A percentile compares a stretch with the other conserved stretches of the same genome.
Conservation (phyloP, 2,888 invertebrate genomes). For the Allolobophora icterica region DNA sequence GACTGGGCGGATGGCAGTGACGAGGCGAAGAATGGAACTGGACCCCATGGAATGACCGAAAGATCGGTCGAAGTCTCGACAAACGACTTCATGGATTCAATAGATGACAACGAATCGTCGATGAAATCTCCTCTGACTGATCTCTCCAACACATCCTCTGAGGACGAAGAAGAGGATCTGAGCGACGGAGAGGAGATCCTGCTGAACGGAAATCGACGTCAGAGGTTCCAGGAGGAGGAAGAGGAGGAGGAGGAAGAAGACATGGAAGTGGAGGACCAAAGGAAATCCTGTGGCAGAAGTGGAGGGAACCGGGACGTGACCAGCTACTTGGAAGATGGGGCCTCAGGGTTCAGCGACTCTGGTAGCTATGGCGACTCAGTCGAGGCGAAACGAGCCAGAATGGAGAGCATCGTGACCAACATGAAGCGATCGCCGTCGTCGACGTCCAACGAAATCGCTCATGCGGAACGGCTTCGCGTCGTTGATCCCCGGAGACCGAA, state of each 20-base stretch:
- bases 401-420: conserved; percentile 91
- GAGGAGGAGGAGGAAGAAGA: conserved; percentile 24
- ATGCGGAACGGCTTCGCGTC: conserved; percentile 33
- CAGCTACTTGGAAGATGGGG: conserved; percentile 25
- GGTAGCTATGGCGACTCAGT: conserved; percentile 49
- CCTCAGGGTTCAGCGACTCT: conserved; percentile 23
- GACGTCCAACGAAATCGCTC: conserved; percentile 19
- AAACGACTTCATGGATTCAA: conserved; percentile 14
- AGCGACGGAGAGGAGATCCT: conserved; percentile 28
- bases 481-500: conserved; percentile 67
- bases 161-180: conserved; percentile 31
- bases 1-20: not conserved
- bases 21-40: not conserved
- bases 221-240: conserved; percentile 22
- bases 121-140: conserved; percentile 3
- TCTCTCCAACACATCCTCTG: not conserved
- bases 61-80: not conserved
- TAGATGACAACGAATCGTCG: not conserved
- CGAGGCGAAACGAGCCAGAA: conserved; percentile 84
- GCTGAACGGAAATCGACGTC: not conserved
- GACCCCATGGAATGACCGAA: not conserved
- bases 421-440: conserved; percentile 66
- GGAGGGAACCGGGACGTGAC: not conserved
- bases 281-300: not conserved
- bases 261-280: conserved; percentile 26